A percentile compares a stretch with the other conserved stretches of the same genome.
Conservation (phyloP, 2,797 vertebrate species). For the Melanotaenia parkinsoni region DNA sequence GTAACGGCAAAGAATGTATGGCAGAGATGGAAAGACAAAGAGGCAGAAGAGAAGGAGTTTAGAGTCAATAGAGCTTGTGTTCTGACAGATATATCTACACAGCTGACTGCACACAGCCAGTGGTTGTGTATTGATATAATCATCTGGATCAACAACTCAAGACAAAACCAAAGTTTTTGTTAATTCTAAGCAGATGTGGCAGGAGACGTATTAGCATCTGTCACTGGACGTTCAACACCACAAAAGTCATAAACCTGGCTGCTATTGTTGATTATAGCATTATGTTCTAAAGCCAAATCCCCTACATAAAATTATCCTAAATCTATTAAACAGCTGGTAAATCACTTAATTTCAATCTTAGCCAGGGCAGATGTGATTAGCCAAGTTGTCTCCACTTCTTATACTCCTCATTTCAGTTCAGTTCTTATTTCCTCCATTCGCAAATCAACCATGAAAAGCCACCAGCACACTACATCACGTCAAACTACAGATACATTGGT, state of each 20-base stretch:
- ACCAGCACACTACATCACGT: too few relatives aligned
- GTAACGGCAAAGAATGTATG: conserved; percentile 70
- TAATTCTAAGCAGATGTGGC: background rate
- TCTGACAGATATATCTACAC: conserved; percentile 57
- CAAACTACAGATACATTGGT: too few relatives aligned
- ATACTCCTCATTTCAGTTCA: too few relatives aligned
- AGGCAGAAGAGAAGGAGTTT: conserved; percentile 53
- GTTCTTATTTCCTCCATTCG: background rate
- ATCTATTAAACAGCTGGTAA: background rate
- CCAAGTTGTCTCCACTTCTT: background rate
- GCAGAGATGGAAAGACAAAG: conserved; percentile 58
- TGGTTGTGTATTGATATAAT: background rate
- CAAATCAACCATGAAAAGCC: background rate
- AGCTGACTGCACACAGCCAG: background rate
- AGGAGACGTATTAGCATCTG: background rate
- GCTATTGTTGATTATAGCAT: background rate
- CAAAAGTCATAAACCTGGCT: background rate
- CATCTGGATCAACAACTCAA: background rate
- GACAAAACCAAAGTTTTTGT: conserved; percentile 5
- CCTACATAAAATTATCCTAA: background rate
- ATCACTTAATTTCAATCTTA: background rate
- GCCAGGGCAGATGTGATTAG: background rate
- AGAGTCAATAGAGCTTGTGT: conserved; percentile 51
- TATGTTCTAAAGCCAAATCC: background rate
- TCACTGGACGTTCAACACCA: background rate